Base-by-base conservation (phyloP, 2,113 vertebrate genomes). In the Oxygymnocypris stewartii region DNA sequence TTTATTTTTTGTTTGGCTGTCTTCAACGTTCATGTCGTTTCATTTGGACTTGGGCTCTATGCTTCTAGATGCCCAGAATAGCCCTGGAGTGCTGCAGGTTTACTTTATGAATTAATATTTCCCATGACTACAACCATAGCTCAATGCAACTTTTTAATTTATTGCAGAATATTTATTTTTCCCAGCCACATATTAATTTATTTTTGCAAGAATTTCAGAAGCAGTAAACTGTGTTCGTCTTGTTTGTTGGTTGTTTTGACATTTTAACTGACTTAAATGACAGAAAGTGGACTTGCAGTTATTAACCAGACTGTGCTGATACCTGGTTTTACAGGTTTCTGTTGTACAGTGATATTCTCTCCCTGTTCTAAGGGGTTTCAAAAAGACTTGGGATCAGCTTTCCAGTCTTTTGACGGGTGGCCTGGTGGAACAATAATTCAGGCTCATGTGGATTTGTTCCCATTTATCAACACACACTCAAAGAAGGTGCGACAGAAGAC, bases 241-340 rank as follows among this genome's bases (percentile, higher is more conserved):
- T 16, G 20, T 59, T n/a, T 16, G 18, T 81, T 61, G 11, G 57
- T 47, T 82, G 65, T 81, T 40, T 86, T 71, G 6, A 44, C 28
- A 65, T 49, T 87, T 59, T 18, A 79, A 85, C 74, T 31, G 75
- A 88, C 71, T 76, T 82, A 69, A 79, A 8, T 25, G 42, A 40
- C 54, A 69, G 79, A 63, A 54, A 73, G 44, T 80, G n/a, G 63
- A 40, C 61, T 87, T 71, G 37, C 82, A 69, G 79, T 84, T 75
- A 37, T 54, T 40, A 63, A 44, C 74, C 54, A 86, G 80, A 61
- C 35, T 79, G 47, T 54, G 25, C 65, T 65, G 16, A 61, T 25
- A 83, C 89, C 90, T 92, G 90, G 91, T 91, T 92, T 87, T 92
- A 92, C 91, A 90, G 90, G 90, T 89, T 69, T 40, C 74, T 85